Base-by-base conservation (phyloP, 2,113 vertebrate species). In the Peromyscus polionotus region DNA sequence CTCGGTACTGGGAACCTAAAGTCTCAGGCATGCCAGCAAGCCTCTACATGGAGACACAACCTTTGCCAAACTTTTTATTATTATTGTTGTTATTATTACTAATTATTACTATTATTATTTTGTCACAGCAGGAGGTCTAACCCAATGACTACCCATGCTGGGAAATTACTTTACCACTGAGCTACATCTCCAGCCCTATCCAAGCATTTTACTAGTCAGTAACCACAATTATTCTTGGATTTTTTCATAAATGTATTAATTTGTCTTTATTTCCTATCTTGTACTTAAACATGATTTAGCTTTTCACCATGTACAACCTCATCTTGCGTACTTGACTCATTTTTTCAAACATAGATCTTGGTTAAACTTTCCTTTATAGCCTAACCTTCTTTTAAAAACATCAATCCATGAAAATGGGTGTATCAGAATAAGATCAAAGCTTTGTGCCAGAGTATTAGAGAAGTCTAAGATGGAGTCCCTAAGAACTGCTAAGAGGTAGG, bases 121-220 rank as follows among this genome's bases (percentile, higher is more conserved):
- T 57, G 8, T 36, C 17, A 77, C 12, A n/a, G 3, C 31, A 77
- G 16, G 63, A 1, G 10, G 10, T 70, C n/a, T 80, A 88, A 45
- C 63, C 1, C 20, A 72, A 39, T 9, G 10, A 22, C 48, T 77
- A 48, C 7, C 45, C 20, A 16, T 16, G 51, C n/a, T 70, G 26
- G 19, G n/a, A 6, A 88, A 80, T 22, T 14, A 17, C 5, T 80
- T 1, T 36, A 19, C 13, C 28, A 61, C 28, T 94, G n/a, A 70
- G 28, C 22, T 68, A 45, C 3, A 68, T 9, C n/a, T 26, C 2
- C 12, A 48, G 20, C 1, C 9, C 51, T 93, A 22, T 45, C 26
- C 14, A 97, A 79, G 83, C 1, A 83, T 93, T 95, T 57, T 90
- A 24, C 81, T 95, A 70, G 54, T 45, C 39, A 42, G 95, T 73